phyloP scores from a whole-genome alignment of 2,113 vertebrate species.

The Xenopus tropicalis region UCB_Xtro_10.0 CM004444.2:34399001-34399500 shows the following conservation, averaged over 20 bases:
- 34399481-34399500: neutral
- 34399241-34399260: slow-evolving; percentile 7
- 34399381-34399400: slow-evolving; percentile 56
- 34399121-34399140: no score
- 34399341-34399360: slow-evolving; percentile 63
- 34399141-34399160: no score
- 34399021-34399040: no score
- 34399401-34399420: slow-evolving; percentile 47
- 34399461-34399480: slow-evolving; percentile 37
- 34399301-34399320: neutral
- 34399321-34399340: neutral
- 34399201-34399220: no score
- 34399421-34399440: slow-evolving; percentile 72
- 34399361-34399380: slow-evolving; percentile 51
- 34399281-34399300: neutral
- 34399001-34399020: no score
- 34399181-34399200: no score
- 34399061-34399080: no score
- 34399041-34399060: no score
- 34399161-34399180: no score
- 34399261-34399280: neutral
- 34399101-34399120: no score
- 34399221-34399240: neutral
- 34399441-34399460: slow-evolving; percentile 54
- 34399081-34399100: no score